phyloP scores from a whole-genome alignment of 2,113 vertebrate genomes.

The Tinamus guttatus region DNA sequence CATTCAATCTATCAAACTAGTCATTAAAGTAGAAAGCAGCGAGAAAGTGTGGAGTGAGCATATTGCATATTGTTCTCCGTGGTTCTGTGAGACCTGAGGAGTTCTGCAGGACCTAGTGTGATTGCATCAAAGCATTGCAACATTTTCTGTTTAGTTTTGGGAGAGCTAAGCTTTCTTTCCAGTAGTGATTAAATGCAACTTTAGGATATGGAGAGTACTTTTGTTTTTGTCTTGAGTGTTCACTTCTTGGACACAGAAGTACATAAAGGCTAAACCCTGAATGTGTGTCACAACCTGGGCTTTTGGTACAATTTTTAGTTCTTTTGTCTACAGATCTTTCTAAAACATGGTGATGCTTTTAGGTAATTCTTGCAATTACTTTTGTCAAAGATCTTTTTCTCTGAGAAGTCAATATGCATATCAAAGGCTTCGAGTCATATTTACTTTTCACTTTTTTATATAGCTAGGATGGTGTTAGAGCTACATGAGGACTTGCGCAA shows the following conservation, averaged over 20 bases:
- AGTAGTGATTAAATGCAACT: neutral
- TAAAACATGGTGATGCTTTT: neutral
- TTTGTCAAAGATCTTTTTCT: neutral
- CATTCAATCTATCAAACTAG: neutral
- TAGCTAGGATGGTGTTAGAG: neutral
- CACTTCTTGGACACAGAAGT: too few relatives aligned
- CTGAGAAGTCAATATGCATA: accelerated
- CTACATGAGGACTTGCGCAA: neutral
- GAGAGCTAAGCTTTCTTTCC: neutral
- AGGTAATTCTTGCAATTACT: neutral
- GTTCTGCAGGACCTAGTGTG: neutral
- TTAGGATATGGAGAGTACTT: accelerated
- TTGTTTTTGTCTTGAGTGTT: neutral
- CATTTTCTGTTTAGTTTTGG: neutral
- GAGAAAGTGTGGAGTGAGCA: neutral
- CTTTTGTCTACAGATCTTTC: neutral
- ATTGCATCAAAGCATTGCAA: neutral
- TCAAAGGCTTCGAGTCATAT: neutral
- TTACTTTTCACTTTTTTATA: neutral
- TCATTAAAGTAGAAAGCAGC: neutral
- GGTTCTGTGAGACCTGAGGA: neutral
- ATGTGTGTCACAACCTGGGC: neutral
- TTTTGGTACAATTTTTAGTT: accelerated
- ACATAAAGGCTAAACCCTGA: neutral
- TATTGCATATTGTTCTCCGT: neutral